Evolutionary conservation across 2,888 invertebrate species (phyloP), one percentile per base, ranked within the genome.

Genomic region (Melinaea marsaeus): DNA sequence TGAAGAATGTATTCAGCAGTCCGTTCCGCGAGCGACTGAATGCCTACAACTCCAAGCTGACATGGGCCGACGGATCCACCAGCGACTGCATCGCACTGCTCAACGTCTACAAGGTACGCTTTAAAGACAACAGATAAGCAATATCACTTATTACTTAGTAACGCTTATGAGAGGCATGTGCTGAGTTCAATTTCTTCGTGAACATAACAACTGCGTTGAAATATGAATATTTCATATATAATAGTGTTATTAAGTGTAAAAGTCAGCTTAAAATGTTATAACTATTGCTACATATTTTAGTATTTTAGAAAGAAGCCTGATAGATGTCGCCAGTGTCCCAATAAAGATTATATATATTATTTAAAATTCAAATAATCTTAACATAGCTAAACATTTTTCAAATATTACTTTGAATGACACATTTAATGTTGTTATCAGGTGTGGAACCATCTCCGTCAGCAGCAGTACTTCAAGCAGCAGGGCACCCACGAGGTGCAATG

Each of bases 41-140:
- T 60, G 93, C 94, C 0, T 97, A 94, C 81, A 93, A 94, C 73
- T 94, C 95, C 13, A 95, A 95, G 79, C 83, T 97, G 22, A 88
- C 93, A 0, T 98, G 97, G 96, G 94, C 98, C 0, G 94, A 95
- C 78, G 94, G 94, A 1, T 95, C 96, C 0, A 94, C 83, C 0
- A 96, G 97, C 75, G 99, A 99, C 84, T 93, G 95, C 63, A 93
- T 98, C 66, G 95, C 97, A 0, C 93, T 95, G 69, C 89, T 95
- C 4, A 95, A 96, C 76, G 94, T 96, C 0, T 98, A 96, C 79
- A 92, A 91, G 85, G 96, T 96, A 82, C 76, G 11, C 9, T 22
- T 22, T 22, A 22, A 22, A 22, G 22, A 22, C 22, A 32, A 33
- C 55, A 22, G 33, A 47, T 60, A 37, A 7, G 6, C 7, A 37